A percentile compares a stretch with the other conserved stretches of the same genome.
These are phyloP conservation scores for Achatina immaculata DNA, from an alignment of 1,140 invertebrate species.

Conservation along the genomic window DNA sequence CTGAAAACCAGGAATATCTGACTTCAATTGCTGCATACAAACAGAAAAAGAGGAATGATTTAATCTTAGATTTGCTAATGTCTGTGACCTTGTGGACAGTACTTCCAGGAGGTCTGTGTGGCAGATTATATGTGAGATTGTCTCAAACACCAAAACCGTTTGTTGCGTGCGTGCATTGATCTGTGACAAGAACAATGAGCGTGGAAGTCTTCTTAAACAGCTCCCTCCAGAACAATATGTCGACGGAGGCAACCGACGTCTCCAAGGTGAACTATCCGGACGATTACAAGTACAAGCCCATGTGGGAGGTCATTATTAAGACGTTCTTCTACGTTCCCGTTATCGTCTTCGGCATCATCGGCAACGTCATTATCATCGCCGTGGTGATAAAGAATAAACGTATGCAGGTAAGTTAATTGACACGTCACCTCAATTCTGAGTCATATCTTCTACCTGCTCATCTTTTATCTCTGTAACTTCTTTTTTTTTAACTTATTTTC, in stretches of 20 bases:
- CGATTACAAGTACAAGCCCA: constrained; percentile 39
- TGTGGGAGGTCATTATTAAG: constrained; percentile 64
- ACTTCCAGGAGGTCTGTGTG: no score
- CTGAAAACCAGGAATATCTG: no score
- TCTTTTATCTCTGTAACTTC: background rate
- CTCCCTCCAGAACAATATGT: background rate
- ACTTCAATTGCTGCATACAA: no score
- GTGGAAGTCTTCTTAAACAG: background rate
- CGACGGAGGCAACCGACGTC: constrained; percentile 11
- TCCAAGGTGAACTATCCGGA: constrained; percentile 45
- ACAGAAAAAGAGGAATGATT: no score
- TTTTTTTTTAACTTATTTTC: background rate
- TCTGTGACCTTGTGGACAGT: no score
- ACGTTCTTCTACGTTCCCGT: constrained; percentile 61
- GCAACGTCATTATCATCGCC: constrained; percentile 59
- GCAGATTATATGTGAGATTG: no score
- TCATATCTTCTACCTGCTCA: no score
- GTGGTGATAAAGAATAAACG: constrained; percentile 58
- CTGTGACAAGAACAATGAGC: background rate
- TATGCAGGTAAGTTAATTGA: constrained; percentile 47
- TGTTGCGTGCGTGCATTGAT: no score
- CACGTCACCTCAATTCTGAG: background rate
- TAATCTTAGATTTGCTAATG: no score
- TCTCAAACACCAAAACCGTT: no score
- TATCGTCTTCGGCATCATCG: constrained; percentile 55